These are phyloP conservation scores for Platanista minor DNA, from an alignment of 2,113 vertebrate genomes.

Conservation along the genomic window DNA sequence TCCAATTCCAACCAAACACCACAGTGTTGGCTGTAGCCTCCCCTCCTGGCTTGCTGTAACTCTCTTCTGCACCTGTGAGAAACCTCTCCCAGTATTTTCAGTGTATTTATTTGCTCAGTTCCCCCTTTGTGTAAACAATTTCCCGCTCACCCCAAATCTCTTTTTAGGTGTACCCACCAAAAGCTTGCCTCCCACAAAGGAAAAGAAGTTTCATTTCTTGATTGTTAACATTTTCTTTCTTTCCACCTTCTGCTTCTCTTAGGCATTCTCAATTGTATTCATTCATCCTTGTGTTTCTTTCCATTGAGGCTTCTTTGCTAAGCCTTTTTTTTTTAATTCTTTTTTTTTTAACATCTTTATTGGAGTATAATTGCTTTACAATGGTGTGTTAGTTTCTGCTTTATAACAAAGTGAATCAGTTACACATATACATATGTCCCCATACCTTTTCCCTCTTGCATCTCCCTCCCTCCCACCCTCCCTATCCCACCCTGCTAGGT, in stretches of 20 bases:
- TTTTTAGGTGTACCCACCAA: not conserved
- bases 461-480: too few relatives aligned
- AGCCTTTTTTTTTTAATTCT: not conserved
- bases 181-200: not conserved
- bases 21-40: not conserved
- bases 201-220: not conserved
- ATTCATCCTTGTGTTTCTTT: not conserved
- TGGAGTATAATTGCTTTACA: too few relatives aligned
- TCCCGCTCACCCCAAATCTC: not conserved
- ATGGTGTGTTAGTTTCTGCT: too few relatives aligned
- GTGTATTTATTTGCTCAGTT: accelerated
- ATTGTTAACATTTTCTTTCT: not conserved
- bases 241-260: not conserved
- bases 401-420: too few relatives aligned
- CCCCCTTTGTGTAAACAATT: not conserved
- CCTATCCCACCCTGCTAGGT: accelerated
- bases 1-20: not conserved
- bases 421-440: too few relatives aligned
- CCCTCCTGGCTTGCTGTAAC: not conserved
- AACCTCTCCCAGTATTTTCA: not conserved
- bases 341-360: too few relatives aligned
- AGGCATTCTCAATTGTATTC: not conserved
- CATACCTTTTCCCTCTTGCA: too few relatives aligned
- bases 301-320: not conserved
- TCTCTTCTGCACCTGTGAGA: not conserved